phyloP scores from a whole-genome alignment of 2,113 vertebrate genomes.

The Terrapene triunguis region DNA sequence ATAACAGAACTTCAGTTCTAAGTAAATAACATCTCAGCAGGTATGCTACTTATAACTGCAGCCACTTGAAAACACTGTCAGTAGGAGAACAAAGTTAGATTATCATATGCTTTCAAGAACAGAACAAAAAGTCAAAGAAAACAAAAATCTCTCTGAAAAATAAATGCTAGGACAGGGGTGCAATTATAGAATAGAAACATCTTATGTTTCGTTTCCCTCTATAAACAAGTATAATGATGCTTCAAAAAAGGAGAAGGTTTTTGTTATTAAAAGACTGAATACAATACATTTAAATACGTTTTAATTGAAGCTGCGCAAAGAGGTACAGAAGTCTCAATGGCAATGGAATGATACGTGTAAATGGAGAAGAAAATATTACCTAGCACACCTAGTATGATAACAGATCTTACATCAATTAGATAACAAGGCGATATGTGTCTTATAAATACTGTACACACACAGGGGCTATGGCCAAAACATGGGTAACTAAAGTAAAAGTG shows the following conservation, averaged over 20 bases:
- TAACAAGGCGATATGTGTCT: neutral
- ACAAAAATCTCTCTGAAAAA: conserved; percentile 49
- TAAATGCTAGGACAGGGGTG: conserved; percentile 19
- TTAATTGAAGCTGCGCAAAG: neutral
- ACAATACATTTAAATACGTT: conserved; percentile 19
- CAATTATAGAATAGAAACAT: conserved; percentile 30
- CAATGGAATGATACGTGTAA: neutral
- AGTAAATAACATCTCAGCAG: conserved; percentile 62
- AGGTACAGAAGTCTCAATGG: neutral
- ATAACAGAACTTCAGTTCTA: conserved; percentile 1
- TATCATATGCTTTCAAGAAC: conserved; percentile 15
- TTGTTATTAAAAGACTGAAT: conserved; percentile 32
- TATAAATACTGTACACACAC: neutral
- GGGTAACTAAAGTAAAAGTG: neutral
- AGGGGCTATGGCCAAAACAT: neutral
- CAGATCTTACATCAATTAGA: neutral
- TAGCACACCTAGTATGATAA: accelerated
- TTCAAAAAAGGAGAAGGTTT: neutral
- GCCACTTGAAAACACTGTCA: conserved; percentile 55
- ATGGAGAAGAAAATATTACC: neutral
- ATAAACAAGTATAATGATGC: conserved; percentile 16
- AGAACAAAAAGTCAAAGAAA: conserved; percentile 45
- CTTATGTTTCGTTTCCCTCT: neutral
- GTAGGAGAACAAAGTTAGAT: conserved; percentile 51
- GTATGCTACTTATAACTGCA: conserved; percentile 47